Base-by-base conservation (phyloP, 2,797 vertebrate genomes). In the Pangasius sanitwongsei region DNA sequence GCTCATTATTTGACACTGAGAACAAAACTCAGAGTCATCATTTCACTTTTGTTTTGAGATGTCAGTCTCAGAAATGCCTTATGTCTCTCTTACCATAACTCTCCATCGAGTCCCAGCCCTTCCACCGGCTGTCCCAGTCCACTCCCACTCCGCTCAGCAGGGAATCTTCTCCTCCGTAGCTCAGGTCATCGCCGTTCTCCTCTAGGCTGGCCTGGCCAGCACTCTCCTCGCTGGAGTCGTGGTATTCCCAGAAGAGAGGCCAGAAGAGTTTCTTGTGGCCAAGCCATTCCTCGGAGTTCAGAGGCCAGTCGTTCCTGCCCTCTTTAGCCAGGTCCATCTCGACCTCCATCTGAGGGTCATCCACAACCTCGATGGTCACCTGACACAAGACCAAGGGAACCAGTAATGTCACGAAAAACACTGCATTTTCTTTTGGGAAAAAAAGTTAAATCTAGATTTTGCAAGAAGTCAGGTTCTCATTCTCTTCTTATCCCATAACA, bases 351-450 rank as follows among this genome's bases (percentile, higher is more conserved):
- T 97, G 97, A 81, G 96, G 93, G 87, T 96, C 94, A 28, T 97
- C 96, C 77, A 97, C 96, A 67, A 98, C 97, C 93, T 98, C 96
- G 0, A 98, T 97, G 90, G 96, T 97, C 72, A 98, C 97, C 97
- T 98, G 92, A 44, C 7, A 87, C 25, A n/a, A 67, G 4, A 53
- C 25, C 37, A 67, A 84, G 1, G 25, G 12, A 61, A 63, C 12
- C 15, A 9, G 16, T 80, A 18, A 82, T 2, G 55, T 25, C 80
- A 82, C 18, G 7, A 50, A 20, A 37, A 61, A 59, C 78, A 37
- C 0, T 0, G 4, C 31, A 37, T 12, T 34, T 34, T 34, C 44
- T n/a, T n/a, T 77, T 55, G 3, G n/a, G 28, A 28, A 41, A 50
- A 41, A 41, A 9, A 44, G 65, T 70, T 70, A 34, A 7, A n/a